phyloP scores from a whole-genome alignment of 2,113 vertebrate genomes.

The Gallinago paraguaiae region DNA sequence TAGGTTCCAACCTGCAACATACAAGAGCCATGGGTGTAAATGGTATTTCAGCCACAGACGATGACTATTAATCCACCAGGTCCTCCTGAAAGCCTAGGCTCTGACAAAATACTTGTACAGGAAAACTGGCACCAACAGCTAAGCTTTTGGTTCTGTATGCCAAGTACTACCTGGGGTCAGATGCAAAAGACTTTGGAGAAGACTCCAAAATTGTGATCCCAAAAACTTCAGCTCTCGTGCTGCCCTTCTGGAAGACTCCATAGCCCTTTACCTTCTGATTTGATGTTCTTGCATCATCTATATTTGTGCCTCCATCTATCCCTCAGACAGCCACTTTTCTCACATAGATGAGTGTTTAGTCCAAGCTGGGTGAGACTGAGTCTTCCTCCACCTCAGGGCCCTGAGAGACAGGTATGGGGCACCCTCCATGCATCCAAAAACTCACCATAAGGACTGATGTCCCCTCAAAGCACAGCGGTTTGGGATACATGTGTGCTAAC shows the following conservation, averaged over 20 bases:
- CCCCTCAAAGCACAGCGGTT: not conserved
- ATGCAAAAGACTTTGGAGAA: not conserved
- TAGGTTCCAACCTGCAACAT: not conserved
- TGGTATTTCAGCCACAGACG: not conserved
- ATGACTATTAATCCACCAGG: not conserved
- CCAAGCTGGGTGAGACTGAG: not conserved
- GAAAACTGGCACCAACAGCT: not conserved
- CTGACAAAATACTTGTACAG: not conserved
- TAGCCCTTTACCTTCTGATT: not conserved
- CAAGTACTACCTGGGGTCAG: not conserved
- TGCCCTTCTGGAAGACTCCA: accelerated
- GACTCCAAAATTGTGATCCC: not conserved
- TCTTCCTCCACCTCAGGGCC: not conserved
- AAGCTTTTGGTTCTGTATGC: not conserved
- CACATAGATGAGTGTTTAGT: not conserved
- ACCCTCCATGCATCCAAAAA: accelerated
- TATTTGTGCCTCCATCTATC: not conserved
- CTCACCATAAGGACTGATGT: not conserved
- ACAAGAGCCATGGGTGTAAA: not conserved
- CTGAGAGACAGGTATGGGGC: not conserved
- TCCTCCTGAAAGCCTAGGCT: not conserved
- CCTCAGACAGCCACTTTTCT: not conserved
- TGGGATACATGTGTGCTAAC: not conserved
- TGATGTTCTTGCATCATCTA: not conserved
- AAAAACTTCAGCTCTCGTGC: not conserved